Conservation (phyloP, 2,888 invertebrate species). For the Athrips mouffetella region DNA sequence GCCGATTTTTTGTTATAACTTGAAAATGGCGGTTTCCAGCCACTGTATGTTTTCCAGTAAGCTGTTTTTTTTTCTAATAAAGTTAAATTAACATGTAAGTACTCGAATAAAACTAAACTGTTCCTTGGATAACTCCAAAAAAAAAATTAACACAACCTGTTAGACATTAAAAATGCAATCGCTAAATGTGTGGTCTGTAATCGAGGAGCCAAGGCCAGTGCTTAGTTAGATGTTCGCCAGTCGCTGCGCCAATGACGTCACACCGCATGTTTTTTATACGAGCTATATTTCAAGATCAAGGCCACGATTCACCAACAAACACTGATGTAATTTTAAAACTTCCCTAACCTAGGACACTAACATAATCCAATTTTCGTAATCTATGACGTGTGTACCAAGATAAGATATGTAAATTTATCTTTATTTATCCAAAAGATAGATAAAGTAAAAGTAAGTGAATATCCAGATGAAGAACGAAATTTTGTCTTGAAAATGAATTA, state of each 20-base stretch:
- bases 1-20: no score
- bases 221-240: slow-evolving; percentile 37
- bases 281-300: slow-evolving; percentile 2
- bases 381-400: slow-evolving; percentile 1
- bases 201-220: slow-evolving; percentile 40
- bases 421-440: background rate
- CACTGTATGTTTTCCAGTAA: no score
- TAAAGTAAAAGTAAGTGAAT: no score
- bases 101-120: no score
- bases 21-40: no score
- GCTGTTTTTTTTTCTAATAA: background rate
- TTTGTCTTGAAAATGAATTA: no score
- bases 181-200: slow-evolving; percentile 21
- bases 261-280: slow-evolving; percentile 36
- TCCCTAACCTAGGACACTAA: slow-evolving; percentile 5
- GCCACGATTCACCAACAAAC: background rate
- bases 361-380: background rate
- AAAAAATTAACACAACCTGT: no score
- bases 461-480: no score
- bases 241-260: slow-evolving; percentile 39
- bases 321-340: background rate
- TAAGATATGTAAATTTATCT: background rate
- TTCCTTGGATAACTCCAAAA: no score
- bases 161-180: no score
- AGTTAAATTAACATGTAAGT: no score